Evolutionary conservation across 2,888 invertebrate species (phyloP), one percentile per base, ranked within the genome.

Genomic region (Scotopteryx bipunctaria): DNA sequence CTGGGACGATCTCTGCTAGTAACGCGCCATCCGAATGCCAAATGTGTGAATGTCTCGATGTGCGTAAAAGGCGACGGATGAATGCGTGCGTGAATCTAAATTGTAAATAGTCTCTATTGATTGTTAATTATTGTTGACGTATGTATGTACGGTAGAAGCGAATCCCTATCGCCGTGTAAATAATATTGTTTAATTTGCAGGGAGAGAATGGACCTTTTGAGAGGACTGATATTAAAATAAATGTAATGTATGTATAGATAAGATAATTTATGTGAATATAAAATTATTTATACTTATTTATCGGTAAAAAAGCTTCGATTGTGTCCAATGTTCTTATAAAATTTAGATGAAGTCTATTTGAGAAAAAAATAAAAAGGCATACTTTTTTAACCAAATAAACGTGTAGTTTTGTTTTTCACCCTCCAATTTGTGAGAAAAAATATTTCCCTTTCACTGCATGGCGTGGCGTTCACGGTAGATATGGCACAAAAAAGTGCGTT

Each of bases 281-380:
- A 90, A 89, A 90, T 90, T 90, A 90, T 90, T 90, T 90, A 90
- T 90, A 90, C 89, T 90, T 90, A 90, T 90, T 90, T 90, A 90
- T 88, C 86, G 87, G 90, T 90, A 87, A 90, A 83, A 85, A 90
- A 89, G 89, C 88, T 88, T 89, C 88, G 81, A 90, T 90, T 83
- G 89, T 90, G 90, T 90, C 90, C 90, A 90, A 90, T 89, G 90
- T 90, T 90, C 89, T 90, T 89, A 90, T 90, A 90, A 87, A 86
- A 88, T 85, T 88, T 90, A 90, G 89, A 90, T 90, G 89, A 90
- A 89, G 85, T 89, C 86, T 89, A 90, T 90, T 89, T 89, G 88
- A 90, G 87, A 84, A 85, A 90, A 58, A 62, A 63, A 87, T 87
- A 86, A 90, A 89, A 90, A 87, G 86, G 89, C 89, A 89, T 90